phyloP scores from a whole-genome alignment of 1,140 invertebrate species.

The Zaprionus taronus region DNA sequence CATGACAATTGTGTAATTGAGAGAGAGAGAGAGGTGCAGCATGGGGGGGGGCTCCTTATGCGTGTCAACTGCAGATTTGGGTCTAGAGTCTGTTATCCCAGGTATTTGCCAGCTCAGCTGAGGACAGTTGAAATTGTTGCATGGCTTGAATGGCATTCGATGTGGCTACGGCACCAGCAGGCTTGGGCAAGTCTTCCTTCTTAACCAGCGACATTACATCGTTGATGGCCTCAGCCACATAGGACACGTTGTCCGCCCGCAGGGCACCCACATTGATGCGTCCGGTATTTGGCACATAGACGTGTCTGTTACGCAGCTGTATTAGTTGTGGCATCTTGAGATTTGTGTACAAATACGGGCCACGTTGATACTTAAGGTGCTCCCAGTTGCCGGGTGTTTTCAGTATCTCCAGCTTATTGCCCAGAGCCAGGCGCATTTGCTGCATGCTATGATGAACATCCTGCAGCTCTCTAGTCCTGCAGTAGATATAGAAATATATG shows the following conservation, averaged over 20 bases:
- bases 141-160: not conserved
- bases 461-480: slow-evolving; percentile 88
- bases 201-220: slow-evolving; percentile 85
- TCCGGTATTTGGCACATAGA: slow-evolving; percentile 95
- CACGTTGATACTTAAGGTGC: slow-evolving; percentile 96
- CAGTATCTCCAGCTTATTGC: slow-evolving; percentile 89
- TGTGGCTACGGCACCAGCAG: not conserved
- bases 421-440: slow-evolving; percentile 93
- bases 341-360: slow-evolving; percentile 98
- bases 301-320: slow-evolving; percentile 93
- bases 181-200: not conserved
- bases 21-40: not conserved
- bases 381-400: slow-evolving; percentile 97
- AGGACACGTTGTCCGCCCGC: slow-evolving; percentile 93
- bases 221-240: slow-evolving; percentile 94
- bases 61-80: not conserved
- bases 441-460: slow-evolving; percentile 95
- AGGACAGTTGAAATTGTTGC: not conserved
- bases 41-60: no score
- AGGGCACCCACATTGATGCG: slow-evolving; percentile 97
- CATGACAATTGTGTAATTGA: not conserved
- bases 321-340: slow-evolving; percentile 89
- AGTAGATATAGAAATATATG: not conserved
- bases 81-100: not conserved
- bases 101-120: not conserved